These are phyloP conservation scores for Parazoanthus darwini DNA, from an alignment of 92 coral and sea anemone genomes.

Conservation along the genomic window DNA sequence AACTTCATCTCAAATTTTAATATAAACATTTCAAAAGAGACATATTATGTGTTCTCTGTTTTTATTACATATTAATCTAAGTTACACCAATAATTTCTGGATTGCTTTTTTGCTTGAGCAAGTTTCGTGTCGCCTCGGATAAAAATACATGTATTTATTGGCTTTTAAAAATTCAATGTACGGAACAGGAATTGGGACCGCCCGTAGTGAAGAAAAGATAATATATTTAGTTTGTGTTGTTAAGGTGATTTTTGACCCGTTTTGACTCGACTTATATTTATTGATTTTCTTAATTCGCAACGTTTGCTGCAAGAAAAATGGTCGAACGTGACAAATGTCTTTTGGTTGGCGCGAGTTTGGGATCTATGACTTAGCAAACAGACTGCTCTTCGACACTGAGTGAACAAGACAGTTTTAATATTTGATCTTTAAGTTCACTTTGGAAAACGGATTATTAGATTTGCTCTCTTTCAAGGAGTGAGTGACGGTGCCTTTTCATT, in stretches of 20 bases:
- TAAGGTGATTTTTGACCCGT: conserved; percentile 2
- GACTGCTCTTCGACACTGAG: background rate
- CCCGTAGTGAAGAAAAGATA: background rate
- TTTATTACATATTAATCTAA: background rate
- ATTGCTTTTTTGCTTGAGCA: background rate
- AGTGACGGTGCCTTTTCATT: background rate
- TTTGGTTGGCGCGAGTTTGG: background rate
- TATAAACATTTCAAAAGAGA: background rate
- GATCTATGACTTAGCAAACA: background rate
- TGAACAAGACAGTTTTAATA: conserved; percentile 12
- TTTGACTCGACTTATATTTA: background rate
- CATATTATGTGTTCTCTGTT: background rate
- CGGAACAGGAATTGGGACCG: background rate
- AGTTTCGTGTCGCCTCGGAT: background rate
- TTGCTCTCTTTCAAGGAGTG: background rate
- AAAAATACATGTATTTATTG: background rate
- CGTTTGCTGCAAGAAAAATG: background rate
- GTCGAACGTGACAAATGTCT: background rate
- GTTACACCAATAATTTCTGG: background rate
- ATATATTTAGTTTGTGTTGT: background rate
- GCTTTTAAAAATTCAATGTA: background rate
- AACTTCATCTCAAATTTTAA: background rate
- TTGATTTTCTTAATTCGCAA: background rate
- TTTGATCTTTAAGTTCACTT: background rate
- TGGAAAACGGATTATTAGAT: background rate